These are phyloP conservation scores for Apostichopus leukothele DNA, from an alignment of 53 echinoderm and acorn worm genomes.

Conservation along the genomic window DNA sequence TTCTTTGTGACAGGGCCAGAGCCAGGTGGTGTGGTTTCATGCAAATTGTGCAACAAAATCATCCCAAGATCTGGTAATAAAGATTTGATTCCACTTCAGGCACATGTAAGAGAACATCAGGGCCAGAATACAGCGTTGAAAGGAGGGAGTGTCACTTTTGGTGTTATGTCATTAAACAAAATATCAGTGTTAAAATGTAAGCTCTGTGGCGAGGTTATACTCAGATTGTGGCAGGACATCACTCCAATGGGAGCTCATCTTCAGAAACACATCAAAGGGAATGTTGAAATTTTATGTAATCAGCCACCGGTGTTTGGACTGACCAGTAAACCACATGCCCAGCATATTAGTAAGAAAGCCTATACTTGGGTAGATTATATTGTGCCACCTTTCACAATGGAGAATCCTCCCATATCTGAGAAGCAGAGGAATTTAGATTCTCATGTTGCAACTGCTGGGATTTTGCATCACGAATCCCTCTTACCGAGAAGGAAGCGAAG, in stretches of 20 bases:
- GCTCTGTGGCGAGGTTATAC: constrained; percentile 11
- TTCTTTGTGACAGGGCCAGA: constrained; percentile 27
- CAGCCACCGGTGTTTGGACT: constrained; percentile 27
- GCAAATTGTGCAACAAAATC: constrained; percentile 39
- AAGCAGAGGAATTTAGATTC: constrained; percentile 59
- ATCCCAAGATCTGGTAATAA: constrained; percentile 26
- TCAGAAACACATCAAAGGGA: constrained; percentile 36
- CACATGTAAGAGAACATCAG: constrained; percentile 41
- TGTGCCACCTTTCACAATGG: constrained; percentile 80
- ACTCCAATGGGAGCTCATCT: constrained; percentile 37
- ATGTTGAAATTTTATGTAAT: constrained; percentile 28
- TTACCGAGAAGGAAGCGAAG: constrained; percentile 43
- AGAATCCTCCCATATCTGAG: constrained; percentile 71
- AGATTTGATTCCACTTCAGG: constrained; percentile 33
- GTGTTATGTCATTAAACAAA: constrained; percentile 28
- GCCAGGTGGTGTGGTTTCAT: constrained; percentile 47
- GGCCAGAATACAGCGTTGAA: constrained; percentile 22
- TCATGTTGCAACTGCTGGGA: constrained; percentile 55
- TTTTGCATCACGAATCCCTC: constrained; percentile 63
- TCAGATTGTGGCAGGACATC: constrained; percentile 40
- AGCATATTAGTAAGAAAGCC: constrained; percentile 56
- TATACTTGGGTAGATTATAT: constrained; percentile 87
- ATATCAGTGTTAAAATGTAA: constrained; percentile 16
- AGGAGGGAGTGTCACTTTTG: constrained; percentile 36
- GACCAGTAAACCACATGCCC: constrained; percentile 26